A percentile compares a stretch with the other conserved stretches of the same genome.
These are phyloP conservation scores for Dinothrombium tinctorium DNA, from an alignment of 1,140 invertebrate species.

Conservation along the genomic window DNA sequence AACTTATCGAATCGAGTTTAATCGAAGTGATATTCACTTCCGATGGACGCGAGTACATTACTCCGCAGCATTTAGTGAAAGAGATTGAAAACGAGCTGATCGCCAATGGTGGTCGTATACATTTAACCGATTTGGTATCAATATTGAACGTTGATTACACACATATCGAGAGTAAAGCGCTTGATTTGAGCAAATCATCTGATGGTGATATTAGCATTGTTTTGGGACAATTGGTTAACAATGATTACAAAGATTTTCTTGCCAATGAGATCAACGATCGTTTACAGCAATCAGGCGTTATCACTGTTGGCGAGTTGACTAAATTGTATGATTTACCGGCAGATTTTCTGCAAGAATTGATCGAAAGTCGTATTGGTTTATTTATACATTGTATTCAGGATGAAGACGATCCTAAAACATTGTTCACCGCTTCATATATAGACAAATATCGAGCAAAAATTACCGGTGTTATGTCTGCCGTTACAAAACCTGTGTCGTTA, in stretches of 20 bases:
- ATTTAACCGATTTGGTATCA: constrained; percentile 65
- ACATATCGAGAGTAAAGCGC: constrained; percentile 38
- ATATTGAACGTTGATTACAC: constrained; percentile 65
- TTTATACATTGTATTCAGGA: constrained; percentile 61
- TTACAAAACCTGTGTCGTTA: constrained; percentile 58
- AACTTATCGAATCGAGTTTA: constrained; percentile 59
- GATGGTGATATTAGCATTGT: constrained; percentile 43
- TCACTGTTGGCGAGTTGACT: constrained; percentile 60
- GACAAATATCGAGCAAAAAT: constrained; percentile 58
- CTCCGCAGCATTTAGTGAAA: constrained; percentile 57
- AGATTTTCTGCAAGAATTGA: constrained; percentile 49
- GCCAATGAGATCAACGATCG: constrained; percentile 83
- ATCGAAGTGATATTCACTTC: constrained; percentile 79
- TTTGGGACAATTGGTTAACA: constrained; percentile 63
- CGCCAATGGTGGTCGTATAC: constrained; percentile 59
- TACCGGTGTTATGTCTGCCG: constrained; percentile 55
- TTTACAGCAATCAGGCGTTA: constrained; percentile 52
- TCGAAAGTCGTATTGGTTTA: constrained; percentile 48
- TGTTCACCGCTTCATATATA: constrained; percentile 75
- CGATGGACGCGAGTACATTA: constrained; percentile 94
- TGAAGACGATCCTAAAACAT: constrained; percentile 44
- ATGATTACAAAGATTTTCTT: constrained; percentile 48
- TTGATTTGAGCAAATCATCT: constrained; percentile 22
- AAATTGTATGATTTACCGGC: constrained; percentile 69
- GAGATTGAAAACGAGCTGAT: constrained; percentile 80